Conservation (phyloP, 1,140 invertebrate genomes). For the Atta texana region DNA sequence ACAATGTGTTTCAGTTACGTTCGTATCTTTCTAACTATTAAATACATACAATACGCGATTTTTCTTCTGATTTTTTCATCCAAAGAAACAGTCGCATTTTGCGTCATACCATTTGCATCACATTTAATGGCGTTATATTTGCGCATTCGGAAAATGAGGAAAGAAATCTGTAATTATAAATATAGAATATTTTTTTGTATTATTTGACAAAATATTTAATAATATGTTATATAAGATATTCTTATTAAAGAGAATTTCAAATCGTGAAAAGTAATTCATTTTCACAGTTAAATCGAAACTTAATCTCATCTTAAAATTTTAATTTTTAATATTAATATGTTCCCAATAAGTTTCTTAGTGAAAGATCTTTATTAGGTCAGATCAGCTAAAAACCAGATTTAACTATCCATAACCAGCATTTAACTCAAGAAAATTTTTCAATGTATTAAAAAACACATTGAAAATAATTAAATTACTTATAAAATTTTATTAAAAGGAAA, state of each 20-base stretch:
- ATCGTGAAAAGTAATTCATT: not conserved
- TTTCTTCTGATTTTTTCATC: not conserved
- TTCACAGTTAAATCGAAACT: not conserved
- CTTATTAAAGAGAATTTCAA: not conserved
- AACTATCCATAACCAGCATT: not conserved
- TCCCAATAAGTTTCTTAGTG: not conserved
- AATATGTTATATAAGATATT: constrained; percentile 17
- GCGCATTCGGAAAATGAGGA: not conserved
- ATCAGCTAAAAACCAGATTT: not conserved
- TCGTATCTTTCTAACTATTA: not conserved
- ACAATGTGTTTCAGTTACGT: constrained; percentile 10
- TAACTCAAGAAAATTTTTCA: not conserved
- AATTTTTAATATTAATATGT: not conserved
- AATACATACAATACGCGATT: not conserved
- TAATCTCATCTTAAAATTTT: not conserved
- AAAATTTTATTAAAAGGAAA: not conserved
- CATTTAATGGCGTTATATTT: not conserved
- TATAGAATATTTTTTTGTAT: not conserved
- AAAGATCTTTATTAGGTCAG: not conserved
- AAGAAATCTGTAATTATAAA: not conserved
- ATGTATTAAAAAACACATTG: not conserved
- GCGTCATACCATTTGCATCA: not conserved
- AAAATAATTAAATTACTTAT: not conserved
- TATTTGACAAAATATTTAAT: not conserved
- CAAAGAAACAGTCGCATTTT: constrained; percentile 1